Evolutionary conservation across 2,888 invertebrate genomes (phyloP).

Genomic region (Smittia sp.): DNA sequence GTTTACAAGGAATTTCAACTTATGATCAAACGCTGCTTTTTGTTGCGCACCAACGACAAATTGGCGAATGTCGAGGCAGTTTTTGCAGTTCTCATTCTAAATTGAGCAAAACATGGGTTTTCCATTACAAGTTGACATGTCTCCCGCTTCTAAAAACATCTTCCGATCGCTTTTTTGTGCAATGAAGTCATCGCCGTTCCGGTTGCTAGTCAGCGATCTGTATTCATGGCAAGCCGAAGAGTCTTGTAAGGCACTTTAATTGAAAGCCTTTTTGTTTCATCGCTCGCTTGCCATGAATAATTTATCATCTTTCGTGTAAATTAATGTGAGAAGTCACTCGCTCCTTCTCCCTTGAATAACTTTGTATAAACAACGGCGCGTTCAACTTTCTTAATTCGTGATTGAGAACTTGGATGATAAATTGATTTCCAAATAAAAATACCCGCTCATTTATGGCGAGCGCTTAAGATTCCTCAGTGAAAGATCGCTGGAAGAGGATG

Average conservation of each 20-base stretch:
- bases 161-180: no score
- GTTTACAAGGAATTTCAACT: conserved; percentile 1
- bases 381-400: not conserved
- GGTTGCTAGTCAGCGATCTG: not conserved
- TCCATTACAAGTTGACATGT: not conserved
- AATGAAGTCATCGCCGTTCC: conserved; percentile 17
- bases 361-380: not conserved
- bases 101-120: not conserved
- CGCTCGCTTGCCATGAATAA: not conserved
- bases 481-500: not conserved
- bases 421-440: conserved; percentile 3
- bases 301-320: not conserved
- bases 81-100: no score
- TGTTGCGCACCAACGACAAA: no score
- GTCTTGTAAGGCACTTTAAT: not conserved
- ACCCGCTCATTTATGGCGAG: conserved; percentile 1
- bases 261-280: conserved; percentile 6
- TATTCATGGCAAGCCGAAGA: not conserved
- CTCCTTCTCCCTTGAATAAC: not conserved
- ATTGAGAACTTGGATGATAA: not conserved
- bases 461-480: not conserved
- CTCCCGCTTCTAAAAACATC: not conserved
- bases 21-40: not conserved
- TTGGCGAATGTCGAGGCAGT: no score
- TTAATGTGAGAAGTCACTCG: conserved; percentile 5